A percentile compares a stretch with the other conserved stretches of the same genome.
Evolutionary conservation across 2,888 invertebrate species (phyloP).

Genomic region (Oscheius onirici): DNA sequence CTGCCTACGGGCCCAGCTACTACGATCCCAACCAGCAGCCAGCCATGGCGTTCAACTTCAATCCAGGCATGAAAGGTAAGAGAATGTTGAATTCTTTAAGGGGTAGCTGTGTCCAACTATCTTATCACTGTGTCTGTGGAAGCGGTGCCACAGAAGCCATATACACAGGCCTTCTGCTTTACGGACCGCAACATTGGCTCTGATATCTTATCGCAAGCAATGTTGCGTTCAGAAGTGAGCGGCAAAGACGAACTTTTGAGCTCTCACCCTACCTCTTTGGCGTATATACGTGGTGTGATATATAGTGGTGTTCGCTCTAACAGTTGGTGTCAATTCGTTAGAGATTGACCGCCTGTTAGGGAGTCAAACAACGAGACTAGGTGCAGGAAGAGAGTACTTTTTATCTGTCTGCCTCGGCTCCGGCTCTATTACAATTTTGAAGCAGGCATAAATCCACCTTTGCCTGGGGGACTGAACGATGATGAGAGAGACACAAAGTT

Average conservation of each 20-base stretch:
- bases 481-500: background rate
- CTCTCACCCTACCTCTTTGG: background rate
- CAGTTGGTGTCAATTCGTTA: constrained; percentile 20
- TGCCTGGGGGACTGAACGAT: too few species aligned
- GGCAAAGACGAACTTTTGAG: background rate
- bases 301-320: constrained; percentile 27
- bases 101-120: constrained; percentile 17
- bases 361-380: constrained; percentile 15
- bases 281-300: constrained; percentile 26
- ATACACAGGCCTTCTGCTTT: constrained; percentile 3
- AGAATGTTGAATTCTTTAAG: background rate
- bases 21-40: background rate
- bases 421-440: constrained; percentile 8
- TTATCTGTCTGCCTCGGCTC: constrained; percentile 23
- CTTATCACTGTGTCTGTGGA: constrained; percentile 25
- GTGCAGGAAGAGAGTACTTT: background rate
- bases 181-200: constrained; percentile 18
- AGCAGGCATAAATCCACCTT: background rate
- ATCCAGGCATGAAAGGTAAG: constrained; percentile 28
- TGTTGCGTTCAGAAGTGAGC: constrained; percentile 1
- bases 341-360: constrained; percentile 22
- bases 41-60: constrained; percentile 2
- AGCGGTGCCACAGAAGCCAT: constrained; percentile 24
- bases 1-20: background rate
- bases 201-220: constrained; percentile 29